A percentile compares a stretch with the other conserved stretches of the same genome.
Evolutionary conservation across 2,888 invertebrate genomes (phyloP).

Genomic region (Lasioglossum pauxillum): DNA sequence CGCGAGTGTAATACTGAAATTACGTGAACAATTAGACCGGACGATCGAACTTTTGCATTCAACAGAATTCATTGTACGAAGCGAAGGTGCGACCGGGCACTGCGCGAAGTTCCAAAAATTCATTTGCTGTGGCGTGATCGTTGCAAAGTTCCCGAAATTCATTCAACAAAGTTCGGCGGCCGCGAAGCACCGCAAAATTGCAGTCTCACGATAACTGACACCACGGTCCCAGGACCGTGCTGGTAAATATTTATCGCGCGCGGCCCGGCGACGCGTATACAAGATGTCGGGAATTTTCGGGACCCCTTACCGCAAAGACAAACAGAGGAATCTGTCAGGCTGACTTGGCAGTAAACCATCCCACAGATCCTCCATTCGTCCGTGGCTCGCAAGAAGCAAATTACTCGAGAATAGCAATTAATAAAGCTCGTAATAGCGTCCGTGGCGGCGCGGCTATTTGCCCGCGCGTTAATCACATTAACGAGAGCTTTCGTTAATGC

Average conservation of each 20-base stretch:
- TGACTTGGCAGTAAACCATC: slow-evolving; percentile 56
- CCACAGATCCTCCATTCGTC: slow-evolving; percentile 43
- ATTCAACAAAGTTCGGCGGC: slow-evolving; percentile 1
- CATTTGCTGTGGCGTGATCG: background rate
- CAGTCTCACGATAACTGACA: background rate
- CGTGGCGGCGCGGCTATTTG: slow-evolving; percentile 71
- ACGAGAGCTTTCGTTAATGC: slow-evolving; percentile 82
- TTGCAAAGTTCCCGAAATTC: background rate
- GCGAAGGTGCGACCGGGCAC: background rate
- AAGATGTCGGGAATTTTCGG: slow-evolving; percentile 39
- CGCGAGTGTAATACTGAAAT: background rate
- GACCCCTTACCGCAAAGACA: slow-evolving; percentile 40
- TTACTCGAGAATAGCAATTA: slow-evolving; percentile 83
- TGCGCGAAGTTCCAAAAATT: background rate
- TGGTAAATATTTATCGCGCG: slow-evolving; percentile 42
- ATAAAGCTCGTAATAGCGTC: slow-evolving; percentile 82
- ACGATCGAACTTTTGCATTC: background rate
- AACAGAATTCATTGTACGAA: background rate
- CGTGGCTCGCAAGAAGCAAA: slow-evolving; percentile 75
- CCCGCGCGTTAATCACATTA: slow-evolving; percentile 81
- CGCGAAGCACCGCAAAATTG: background rate
- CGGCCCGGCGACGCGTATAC: slow-evolving; percentile 13
- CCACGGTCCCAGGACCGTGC: background rate
- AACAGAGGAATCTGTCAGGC: slow-evolving; percentile 50
- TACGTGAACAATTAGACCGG: background rate